These are phyloP conservation scores for Macrotrachela quadricornifera DNA, from an alignment of 1,140 invertebrate genomes.

Conservation along the genomic window DNA sequence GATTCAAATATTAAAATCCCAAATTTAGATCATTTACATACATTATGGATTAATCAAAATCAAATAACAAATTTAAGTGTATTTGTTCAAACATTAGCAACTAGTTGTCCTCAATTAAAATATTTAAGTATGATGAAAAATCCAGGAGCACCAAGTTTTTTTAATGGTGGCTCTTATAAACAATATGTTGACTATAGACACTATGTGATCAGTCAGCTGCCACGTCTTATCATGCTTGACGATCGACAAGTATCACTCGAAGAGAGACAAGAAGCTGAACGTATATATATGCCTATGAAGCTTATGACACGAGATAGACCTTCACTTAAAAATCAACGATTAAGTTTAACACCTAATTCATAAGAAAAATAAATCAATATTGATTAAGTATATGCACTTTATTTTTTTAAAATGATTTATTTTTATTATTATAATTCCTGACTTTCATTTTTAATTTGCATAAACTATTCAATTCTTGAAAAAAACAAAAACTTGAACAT, in stretches of 20 bases:
- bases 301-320: too few species aligned
- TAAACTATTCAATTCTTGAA: too few species aligned
- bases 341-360: too few species aligned
- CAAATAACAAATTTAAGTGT: constrained; percentile 43
- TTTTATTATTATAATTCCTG: too few species aligned
- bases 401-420: too few species aligned
- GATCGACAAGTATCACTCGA: constrained; percentile 14
- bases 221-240: constrained; percentile 16
- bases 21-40: constrained; percentile 41
- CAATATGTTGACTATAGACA: constrained; percentile 56
- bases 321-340: too few species aligned
- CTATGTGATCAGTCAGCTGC: constrained; percentile 16
- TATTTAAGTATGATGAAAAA: constrained; percentile 56
- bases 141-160: constrained; percentile 46
- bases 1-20: constrained; percentile 43
- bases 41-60: constrained; percentile 57
- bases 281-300: constrained; percentile 11
- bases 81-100: constrained; percentile 43
- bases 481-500: too few species aligned
- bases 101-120: constrained; percentile 42
- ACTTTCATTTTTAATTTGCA: too few species aligned
- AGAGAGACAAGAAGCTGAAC: constrained; percentile 14
- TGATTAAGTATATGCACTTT: too few species aligned
- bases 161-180: constrained; percentile 48
- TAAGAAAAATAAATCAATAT: too few species aligned